Conservation (phyloP, 2,113 vertebrate genomes). For the Sceloporus tristichus region DNA sequence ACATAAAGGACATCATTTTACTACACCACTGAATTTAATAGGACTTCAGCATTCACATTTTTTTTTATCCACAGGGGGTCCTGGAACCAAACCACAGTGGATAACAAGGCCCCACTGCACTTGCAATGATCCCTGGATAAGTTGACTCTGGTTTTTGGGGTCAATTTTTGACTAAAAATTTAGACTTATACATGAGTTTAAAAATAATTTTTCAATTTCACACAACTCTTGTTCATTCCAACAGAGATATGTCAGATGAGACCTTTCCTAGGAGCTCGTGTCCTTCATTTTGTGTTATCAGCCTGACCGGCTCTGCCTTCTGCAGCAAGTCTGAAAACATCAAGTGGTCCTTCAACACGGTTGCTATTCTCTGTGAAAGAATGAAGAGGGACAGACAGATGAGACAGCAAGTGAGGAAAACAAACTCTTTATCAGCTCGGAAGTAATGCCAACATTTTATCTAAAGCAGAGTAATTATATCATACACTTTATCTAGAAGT, state of each 20-base stretch:
- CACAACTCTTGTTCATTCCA: not conserved
- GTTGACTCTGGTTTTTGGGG: too few species aligned
- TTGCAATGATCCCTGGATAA: too few species aligned
- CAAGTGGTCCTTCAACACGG: conserved; percentile 76
- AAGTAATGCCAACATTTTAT: conserved; percentile 75
- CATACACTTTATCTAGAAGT: conserved; percentile 77
- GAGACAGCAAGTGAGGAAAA: conserved; percentile 74
- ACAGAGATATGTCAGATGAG: not conserved
- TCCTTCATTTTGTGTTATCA: conserved; percentile 57
- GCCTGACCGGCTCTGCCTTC: conserved; percentile 64
- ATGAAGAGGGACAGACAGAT: conserved; percentile 60
- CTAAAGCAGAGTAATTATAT: conserved; percentile 77
- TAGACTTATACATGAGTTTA: too few species aligned
- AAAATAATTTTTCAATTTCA: too few species aligned
- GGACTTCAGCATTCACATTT: too few species aligned
- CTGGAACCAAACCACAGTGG: too few species aligned
- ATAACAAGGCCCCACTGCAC: too few species aligned
- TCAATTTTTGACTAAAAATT: too few species aligned
- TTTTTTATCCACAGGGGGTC: too few species aligned
- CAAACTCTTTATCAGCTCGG: conserved; percentile 77
- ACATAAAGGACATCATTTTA: too few species aligned
- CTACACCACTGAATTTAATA: too few species aligned
- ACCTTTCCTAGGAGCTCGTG: conserved; percentile 22
- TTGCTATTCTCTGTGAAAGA: conserved; percentile 73
- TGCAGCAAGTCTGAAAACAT: conserved; percentile 62